phyloP scores from a whole-genome alignment of 2,888 invertebrate species.

The Lepidocyrtinus sp. region DNA sequence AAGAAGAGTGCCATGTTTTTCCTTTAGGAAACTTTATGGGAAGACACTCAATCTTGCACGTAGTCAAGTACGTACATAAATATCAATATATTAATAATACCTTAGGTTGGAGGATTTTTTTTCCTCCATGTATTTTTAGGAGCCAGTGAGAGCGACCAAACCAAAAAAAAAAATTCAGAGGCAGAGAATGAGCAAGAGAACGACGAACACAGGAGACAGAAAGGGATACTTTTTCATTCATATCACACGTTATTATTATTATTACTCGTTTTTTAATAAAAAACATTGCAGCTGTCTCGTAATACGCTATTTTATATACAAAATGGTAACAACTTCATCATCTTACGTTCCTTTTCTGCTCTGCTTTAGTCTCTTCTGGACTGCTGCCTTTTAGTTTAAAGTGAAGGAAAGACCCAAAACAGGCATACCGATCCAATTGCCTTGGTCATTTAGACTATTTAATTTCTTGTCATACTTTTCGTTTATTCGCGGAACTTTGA shows the following conservation, averaged over 20 bases:
- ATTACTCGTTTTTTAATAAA: slow-evolving; percentile 1
- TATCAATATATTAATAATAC: background rate
- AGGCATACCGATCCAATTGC: too few relatives aligned
- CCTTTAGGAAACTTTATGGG: background rate
- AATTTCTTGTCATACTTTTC: too few relatives aligned
- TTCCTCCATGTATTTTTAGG: background rate
- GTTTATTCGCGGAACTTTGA: too few relatives aligned
- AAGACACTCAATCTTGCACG: background rate
- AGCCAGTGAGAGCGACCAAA: background rate
- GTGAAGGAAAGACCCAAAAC: too few relatives aligned
- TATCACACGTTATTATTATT: slow-evolving; percentile 8
- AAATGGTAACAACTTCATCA: background rate
- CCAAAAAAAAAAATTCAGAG: too few relatives aligned
- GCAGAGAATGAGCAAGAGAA: background rate
- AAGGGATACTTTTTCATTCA: slow-evolving; percentile 8
- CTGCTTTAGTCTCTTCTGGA: too few relatives aligned
- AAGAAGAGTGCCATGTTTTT: background rate
- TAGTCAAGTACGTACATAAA: background rate
- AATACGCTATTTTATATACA: background rate
- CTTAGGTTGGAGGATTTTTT: too few relatives aligned
- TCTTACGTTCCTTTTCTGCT: too few relatives aligned
- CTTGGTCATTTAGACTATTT: too few relatives aligned
- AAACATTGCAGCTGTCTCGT: slow-evolving; percentile 49
- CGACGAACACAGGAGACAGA: background rate
- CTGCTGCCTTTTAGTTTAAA: too few relatives aligned